These are phyloP conservation scores for Macropus fuliginosus DNA, from an alignment of 2,797 vertebrate species.

Conservation along the genomic window DNA sequence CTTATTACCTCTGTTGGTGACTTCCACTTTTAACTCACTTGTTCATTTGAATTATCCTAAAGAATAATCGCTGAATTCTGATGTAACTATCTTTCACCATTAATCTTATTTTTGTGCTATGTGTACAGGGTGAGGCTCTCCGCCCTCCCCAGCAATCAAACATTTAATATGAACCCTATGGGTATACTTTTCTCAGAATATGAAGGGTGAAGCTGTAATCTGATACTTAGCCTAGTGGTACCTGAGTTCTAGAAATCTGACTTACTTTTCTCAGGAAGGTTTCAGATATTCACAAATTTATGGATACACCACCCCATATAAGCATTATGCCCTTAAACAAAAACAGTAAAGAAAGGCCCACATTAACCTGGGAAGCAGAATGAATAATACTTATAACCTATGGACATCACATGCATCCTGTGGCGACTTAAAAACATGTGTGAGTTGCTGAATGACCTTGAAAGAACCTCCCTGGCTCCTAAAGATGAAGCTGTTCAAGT, in stretches of 20 bases:
- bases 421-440: slow-evolving; percentile 26
- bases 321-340: background rate
- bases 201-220: background rate
- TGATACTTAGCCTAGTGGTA: background rate
- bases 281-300: background rate
- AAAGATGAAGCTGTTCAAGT: slow-evolving; percentile 68
- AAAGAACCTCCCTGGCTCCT: slow-evolving; percentile 52
- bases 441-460: slow-evolving; percentile 55
- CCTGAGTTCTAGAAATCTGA: background rate
- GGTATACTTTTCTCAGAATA: background rate
- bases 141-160: background rate
- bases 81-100: background rate
- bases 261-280: slow-evolving; percentile 39
- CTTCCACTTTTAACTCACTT: background rate
- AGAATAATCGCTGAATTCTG: background rate
- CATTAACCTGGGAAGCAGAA: background rate
- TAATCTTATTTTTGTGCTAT: background rate
- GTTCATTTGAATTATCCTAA: background rate
- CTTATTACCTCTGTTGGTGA: background rate
- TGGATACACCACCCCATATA: slow-evolving; percentile 28
- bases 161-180: background rate
- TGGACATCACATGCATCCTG: background rate
- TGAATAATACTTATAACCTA: background rate
- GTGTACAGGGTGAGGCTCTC: background rate
- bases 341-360: background rate